phyloP scores from a whole-genome alignment of 2,888 invertebrate species.

The Euspilapteryx auroguttella region DNA sequence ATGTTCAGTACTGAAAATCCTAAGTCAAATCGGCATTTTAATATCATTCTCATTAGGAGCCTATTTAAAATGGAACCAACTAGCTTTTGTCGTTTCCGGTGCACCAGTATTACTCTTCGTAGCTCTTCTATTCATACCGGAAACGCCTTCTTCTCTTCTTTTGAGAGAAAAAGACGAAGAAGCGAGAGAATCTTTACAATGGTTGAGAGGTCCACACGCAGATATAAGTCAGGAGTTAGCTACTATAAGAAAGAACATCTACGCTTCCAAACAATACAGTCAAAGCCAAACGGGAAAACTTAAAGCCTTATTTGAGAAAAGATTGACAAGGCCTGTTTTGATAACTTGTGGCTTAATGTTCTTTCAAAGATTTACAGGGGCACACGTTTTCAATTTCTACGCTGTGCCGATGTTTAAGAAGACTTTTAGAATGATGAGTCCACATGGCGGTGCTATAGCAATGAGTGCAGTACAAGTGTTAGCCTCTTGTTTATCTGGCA shows the following conservation, averaged over 20 bases:
- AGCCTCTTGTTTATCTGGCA: constrained; percentile 78
- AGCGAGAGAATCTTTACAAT: constrained; percentile 73
- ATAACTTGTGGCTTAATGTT: constrained; percentile 87
- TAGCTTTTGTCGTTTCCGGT: constrained; percentile 76
- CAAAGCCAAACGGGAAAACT: constrained; percentile 30
- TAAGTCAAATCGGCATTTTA: constrained; percentile 82
- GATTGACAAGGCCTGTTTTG: constrained; percentile 68
- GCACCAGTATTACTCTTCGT: constrained; percentile 76
- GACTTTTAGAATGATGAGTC: constrained; percentile 78
- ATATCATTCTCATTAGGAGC: constrained; percentile 81
- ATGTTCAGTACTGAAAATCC: constrained; percentile 83
- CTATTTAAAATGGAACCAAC: constrained; percentile 79
- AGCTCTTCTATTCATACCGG: constrained; percentile 78
- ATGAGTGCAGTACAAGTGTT: constrained; percentile 82
- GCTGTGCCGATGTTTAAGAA: constrained; percentile 84
- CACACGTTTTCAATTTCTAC: constrained; percentile 81
- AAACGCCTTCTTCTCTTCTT: constrained; percentile 83
- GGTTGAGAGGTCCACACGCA: constrained; percentile 76
- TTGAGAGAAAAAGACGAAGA: constrained; percentile 74
- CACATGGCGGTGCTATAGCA: constrained; percentile 81
- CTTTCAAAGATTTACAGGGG: constrained; percentile 83
- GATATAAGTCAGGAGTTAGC: constrained; percentile 76
- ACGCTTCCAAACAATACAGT: constrained; percentile 42
- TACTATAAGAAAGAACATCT: constrained; percentile 70
- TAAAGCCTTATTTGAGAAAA: constrained; percentile 35